A percentile compares a stretch with the other conserved stretches of the same genome.
Conservation (phyloP, 1,140 invertebrate genomes). For the Batillaria attramentaria region DNA sequence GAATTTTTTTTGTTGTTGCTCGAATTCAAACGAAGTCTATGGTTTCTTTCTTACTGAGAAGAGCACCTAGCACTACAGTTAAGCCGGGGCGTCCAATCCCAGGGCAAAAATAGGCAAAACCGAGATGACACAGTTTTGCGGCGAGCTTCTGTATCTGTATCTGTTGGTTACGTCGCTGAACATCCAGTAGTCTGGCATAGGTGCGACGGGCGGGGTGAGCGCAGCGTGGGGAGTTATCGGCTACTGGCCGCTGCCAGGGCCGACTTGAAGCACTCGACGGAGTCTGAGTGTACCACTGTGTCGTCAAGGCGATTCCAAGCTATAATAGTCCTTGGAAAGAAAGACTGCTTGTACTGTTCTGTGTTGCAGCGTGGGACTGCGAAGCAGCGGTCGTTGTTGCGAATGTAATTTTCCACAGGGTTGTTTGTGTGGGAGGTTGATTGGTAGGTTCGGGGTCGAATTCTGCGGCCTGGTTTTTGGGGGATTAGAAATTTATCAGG, state of each 20-base stretch:
- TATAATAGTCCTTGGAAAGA: neutral
- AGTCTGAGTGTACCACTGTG: neutral
- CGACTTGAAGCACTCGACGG: constrained; percentile 1
- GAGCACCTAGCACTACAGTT: too few species aligned
- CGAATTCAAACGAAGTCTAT: too few species aligned
- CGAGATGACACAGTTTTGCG: too few species aligned
- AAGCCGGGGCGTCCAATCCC: too few species aligned
- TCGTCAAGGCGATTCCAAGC: neutral
- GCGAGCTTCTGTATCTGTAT: too few species aligned
- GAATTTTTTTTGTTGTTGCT: too few species aligned
- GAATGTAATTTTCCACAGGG: neutral
- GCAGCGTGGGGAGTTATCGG: neutral
- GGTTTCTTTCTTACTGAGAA: too few species aligned
- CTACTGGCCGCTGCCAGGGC: constrained; percentile 1
- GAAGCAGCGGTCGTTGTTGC: neutral
- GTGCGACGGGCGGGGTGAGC: too few species aligned
- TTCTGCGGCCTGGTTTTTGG: neutral
- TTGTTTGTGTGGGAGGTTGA: neutral
- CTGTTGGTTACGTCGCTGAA: too few species aligned
- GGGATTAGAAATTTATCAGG: neutral
- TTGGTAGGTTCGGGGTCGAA: neutral
- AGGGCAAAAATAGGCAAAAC: too few species aligned
- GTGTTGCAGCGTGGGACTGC: neutral
- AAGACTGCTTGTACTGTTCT: neutral
- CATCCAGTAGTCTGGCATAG: too few species aligned